Conservation (phyloP, 2,888 invertebrate species). For the Ochropleura leucogaster region DNA sequence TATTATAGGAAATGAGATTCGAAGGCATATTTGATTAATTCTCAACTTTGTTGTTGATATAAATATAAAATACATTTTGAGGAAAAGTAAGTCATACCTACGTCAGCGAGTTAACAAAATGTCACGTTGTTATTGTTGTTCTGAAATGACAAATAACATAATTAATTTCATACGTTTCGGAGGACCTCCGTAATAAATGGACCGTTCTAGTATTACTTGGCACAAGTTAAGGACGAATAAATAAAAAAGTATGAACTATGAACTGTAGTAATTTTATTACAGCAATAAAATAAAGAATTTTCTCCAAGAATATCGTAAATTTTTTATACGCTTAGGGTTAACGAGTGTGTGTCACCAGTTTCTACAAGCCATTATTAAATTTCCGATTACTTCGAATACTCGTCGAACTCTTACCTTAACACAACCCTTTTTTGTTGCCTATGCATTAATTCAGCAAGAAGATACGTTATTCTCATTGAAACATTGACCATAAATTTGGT, state of each 20-base stretch:
- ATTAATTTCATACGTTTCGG: slow-evolving; percentile 46
- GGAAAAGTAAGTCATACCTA: neutral
- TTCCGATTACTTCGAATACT: slow-evolving; percentile 54
- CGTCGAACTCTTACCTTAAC: neutral
- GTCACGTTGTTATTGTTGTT: slow-evolving; percentile 33
- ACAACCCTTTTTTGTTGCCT: neutral
- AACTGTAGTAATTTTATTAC: slow-evolving; percentile 74
- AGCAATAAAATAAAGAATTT: slow-evolving; percentile 76
- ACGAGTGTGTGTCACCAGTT: slow-evolving; percentile 72
- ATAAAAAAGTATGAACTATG: slow-evolving; percentile 64
- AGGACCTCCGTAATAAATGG: slow-evolving; percentile 34
- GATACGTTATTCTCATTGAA: neutral
- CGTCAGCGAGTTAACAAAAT: slow-evolving; percentile 7
- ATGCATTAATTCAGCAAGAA: neutral
- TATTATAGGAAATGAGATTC: neutral
- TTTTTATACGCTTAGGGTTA: slow-evolving; percentile 72
- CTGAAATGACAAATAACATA: slow-evolving; percentile 41
- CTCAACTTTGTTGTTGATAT: neutral
- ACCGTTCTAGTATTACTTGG: slow-evolving; percentile 36
- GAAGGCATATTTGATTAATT: slow-evolving; percentile 9
- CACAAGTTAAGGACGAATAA: slow-evolving; percentile 58
- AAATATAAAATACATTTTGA: slow-evolving; percentile 21
- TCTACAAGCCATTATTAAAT: slow-evolving; percentile 60
- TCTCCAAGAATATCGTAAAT: slow-evolving; percentile 66
- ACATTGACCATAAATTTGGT: no score